Evolutionary conservation across 2,113 vertebrate genomes (phyloP).

Genomic region (Neogobius melanostomus): DNA sequence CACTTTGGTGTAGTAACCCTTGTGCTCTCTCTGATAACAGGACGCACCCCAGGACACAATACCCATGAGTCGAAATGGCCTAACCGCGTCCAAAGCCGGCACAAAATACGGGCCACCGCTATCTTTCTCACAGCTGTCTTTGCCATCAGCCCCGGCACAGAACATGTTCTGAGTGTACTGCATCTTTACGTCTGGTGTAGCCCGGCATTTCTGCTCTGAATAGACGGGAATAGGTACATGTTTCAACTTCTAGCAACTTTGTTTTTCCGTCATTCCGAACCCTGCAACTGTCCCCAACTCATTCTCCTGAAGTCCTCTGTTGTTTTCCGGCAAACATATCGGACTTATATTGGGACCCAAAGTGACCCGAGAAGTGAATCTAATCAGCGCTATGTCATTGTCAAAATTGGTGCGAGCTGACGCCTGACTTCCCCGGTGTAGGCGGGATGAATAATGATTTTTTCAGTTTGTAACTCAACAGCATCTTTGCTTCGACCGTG

Average conservation of each 20-base stretch:
- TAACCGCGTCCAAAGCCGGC: conserved; percentile 40
- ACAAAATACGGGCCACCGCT: conserved; percentile 83
- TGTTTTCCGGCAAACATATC: conserved; percentile 83
- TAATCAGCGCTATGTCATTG: conserved; percentile 88
- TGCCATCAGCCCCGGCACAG: conserved; percentile 79
- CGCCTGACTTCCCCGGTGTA: conserved; percentile 56
- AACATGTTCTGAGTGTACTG: conserved; percentile 87
- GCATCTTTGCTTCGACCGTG: accelerated
- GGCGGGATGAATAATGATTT: conserved; percentile 82
- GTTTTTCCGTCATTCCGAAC: conserved; percentile 72
- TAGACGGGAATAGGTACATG: conserved; percentile 70
- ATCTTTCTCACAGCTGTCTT: conserved; percentile 86
- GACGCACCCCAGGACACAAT: conserved; percentile 87
- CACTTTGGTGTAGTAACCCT: conserved; percentile 88
- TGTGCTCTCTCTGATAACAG: conserved; percentile 58
- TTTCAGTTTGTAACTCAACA: conserved; percentile 48
- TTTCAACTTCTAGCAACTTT: conserved; percentile 32
- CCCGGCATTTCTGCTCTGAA: conserved; percentile 5
- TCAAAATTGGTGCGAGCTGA: conserved; percentile 62
- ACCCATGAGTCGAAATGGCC: conserved; percentile 70
- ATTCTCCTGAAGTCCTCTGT: conserved; percentile 12
- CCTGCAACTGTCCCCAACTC: conserved; percentile 84
- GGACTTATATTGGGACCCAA: conserved; percentile 79
- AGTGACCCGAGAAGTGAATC: conserved; percentile 75
- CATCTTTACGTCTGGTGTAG: conserved; percentile 8